Conservation (phyloP, 1,140 invertebrate genomes). For the Coenobita brevimanus region DNA sequence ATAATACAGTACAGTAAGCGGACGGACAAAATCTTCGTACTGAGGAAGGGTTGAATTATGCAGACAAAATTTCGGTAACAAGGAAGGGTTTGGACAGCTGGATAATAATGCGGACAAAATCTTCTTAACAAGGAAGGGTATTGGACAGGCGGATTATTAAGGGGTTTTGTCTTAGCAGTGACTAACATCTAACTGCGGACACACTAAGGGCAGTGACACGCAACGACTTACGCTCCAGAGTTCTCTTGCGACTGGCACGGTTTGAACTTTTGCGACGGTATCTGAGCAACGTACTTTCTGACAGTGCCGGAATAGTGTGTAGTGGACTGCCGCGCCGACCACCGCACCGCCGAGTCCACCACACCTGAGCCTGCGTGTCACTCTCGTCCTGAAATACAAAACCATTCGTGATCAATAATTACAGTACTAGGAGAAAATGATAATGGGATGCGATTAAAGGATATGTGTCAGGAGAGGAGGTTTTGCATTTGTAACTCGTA, state of each 20-base stretch:
- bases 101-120: too few relatives aligned
- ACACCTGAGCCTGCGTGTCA: slow-evolving; percentile 1
- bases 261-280: slow-evolving; percentile 64
- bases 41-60: too few relatives aligned
- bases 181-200: slow-evolving; percentile 14
- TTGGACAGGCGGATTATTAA: too few relatives aligned
- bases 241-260: slow-evolving; percentile 36
- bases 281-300: slow-evolving; percentile 65
- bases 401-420: too few relatives aligned
- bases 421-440: too few relatives aligned
- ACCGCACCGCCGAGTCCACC: slow-evolving; percentile 45
- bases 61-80: too few relatives aligned
- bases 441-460: too few relatives aligned
- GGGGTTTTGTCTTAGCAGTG: neutral
- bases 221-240: slow-evolving; percentile 51
- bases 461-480: too few relatives aligned
- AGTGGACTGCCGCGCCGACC: neutral
- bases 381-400: slow-evolving; percentile 24
- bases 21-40: too few relatives aligned
- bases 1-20: too few relatives aligned
- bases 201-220: slow-evolving; percentile 59
- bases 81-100: too few relatives aligned
- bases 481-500: too few relatives aligned
- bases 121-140: neutral
- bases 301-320: neutral